Conservation (phyloP, 92 coral and sea anemone genomes). For the Pocillopora grandis region DNA sequence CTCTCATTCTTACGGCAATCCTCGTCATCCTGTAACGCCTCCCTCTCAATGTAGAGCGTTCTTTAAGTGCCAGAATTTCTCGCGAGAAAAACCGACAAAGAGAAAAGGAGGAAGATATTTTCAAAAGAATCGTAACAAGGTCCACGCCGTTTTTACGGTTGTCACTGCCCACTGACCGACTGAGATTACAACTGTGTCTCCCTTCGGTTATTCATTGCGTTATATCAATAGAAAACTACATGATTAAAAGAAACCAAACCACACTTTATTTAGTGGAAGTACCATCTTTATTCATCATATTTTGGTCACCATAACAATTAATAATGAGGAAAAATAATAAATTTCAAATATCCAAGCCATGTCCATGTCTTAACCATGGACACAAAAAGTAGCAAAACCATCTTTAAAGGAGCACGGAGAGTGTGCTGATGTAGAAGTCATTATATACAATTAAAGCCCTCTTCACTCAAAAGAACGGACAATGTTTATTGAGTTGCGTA, state of each 20-base stretch:
- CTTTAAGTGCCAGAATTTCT: too few species aligned
- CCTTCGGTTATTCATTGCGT: too few species aligned
- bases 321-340: background rate
- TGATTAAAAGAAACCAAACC: background rate
- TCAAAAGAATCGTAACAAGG: too few species aligned
- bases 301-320: background rate
- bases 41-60: too few species aligned
- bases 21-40: too few species aligned
- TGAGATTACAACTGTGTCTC: too few species aligned
- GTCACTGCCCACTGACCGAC: too few species aligned
- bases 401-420: background rate
- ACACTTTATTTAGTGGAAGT: background rate
- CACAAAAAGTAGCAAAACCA: background rate
- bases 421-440: background rate
- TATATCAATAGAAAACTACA: too few species aligned
- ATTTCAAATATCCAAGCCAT: background rate
- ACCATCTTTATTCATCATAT: slow-evolving; percentile 3
- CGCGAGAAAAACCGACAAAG: too few species aligned
- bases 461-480: background rate
- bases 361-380: background rate
- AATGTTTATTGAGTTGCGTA: slow-evolving; percentile 40
- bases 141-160: too few species aligned
- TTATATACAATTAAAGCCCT: slow-evolving; percentile 18
- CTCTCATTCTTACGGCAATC: too few species aligned
- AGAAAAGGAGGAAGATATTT: too few species aligned